Conservation (phyloP, 2,113 vertebrate species). For the Colossoma macropomum region DNA sequence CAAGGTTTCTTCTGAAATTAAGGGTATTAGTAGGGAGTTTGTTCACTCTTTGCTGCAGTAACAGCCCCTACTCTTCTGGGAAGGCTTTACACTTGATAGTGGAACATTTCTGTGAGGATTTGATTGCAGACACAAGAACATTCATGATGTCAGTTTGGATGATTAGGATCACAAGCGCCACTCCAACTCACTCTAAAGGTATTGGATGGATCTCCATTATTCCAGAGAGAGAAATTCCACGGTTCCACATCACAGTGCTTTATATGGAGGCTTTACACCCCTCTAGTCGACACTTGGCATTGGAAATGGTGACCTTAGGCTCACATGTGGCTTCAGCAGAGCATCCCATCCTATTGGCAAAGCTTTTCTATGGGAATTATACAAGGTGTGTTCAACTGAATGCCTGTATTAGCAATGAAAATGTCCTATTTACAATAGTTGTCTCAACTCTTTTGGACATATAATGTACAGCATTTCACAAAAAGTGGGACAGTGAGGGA, state of each 20-base stretch:
- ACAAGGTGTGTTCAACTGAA: too few species aligned
- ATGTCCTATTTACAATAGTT: too few species aligned
- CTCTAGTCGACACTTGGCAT: background rate
- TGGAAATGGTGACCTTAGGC: too few species aligned
- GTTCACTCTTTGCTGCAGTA: background rate
- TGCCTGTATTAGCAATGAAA: too few species aligned
- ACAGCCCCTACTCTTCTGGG: background rate
- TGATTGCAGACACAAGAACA: background rate
- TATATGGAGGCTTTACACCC: background rate
- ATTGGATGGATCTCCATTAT: background rate
- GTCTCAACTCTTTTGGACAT: too few species aligned
- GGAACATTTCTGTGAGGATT: background rate
- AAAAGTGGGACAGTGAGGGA: too few species aligned
- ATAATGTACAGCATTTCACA: too few species aligned
- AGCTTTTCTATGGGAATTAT: too few species aligned
- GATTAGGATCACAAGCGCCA: background rate
- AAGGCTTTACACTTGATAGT: background rate
- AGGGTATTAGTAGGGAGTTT: background rate
- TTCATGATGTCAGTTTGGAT: background rate
- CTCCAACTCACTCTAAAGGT: background rate
- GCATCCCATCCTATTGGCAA: too few species aligned
- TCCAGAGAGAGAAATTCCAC: background rate
- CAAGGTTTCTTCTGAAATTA: background rate
- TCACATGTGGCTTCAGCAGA: too few species aligned
- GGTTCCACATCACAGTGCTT: background rate